A percentile compares a stretch with the other conserved stretches of the same genome.
phyloP scores from a whole-genome alignment of 1,140 invertebrate genomes.

The Drosophila nasuta region DNA sequence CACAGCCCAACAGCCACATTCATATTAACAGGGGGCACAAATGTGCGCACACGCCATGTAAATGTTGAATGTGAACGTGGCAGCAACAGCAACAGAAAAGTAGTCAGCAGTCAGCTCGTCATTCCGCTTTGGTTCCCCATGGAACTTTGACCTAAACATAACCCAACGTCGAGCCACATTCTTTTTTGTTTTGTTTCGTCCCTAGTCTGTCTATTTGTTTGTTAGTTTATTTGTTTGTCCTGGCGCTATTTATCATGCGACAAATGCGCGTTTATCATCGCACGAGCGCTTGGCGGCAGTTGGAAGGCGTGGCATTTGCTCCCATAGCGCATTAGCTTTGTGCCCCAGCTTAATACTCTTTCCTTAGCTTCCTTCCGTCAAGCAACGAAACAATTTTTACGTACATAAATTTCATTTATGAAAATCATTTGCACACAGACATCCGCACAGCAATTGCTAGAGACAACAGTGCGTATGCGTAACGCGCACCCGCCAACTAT shows the following conservation, averaged over 20 bases:
- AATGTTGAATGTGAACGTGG: slow-evolving; percentile 13
- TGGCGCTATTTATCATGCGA: slow-evolving; percentile 77
- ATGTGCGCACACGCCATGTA: slow-evolving; percentile 37
- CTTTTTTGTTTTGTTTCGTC: not conserved
- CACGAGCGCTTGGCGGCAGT: slow-evolving; percentile 20
- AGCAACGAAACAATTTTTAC: slow-evolving; percentile 70
- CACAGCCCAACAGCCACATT: not conserved
- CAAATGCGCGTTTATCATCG: slow-evolving; percentile 78
- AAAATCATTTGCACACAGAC: slow-evolving; percentile 72
- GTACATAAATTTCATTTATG: slow-evolving; percentile 78
- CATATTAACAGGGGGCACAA: slow-evolving; percentile 27
- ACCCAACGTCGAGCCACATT: slow-evolving; percentile 17
- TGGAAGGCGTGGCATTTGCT: slow-evolving; percentile 38
- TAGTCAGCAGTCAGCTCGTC: slow-evolving; percentile 46
- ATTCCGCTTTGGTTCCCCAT: slow-evolving; percentile 34
- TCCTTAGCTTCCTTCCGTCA: slow-evolving; percentile 43
- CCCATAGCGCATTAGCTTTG: slow-evolving; percentile 53
- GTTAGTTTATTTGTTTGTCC: slow-evolving; percentile 52
- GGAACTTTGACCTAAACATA: slow-evolving; percentile 52
- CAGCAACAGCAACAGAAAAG: not conserved
- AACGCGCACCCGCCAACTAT: slow-evolving; percentile 45
- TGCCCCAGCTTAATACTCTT: slow-evolving; percentile 57
- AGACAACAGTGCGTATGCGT: slow-evolving; percentile 68
- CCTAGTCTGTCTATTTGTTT: slow-evolving; percentile 55
- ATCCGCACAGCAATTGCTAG: slow-evolving; percentile 10